These are phyloP conservation scores for Microchrysa polita DNA, from an alignment of 2,888 invertebrate genomes.

Conservation along the genomic window DNA sequence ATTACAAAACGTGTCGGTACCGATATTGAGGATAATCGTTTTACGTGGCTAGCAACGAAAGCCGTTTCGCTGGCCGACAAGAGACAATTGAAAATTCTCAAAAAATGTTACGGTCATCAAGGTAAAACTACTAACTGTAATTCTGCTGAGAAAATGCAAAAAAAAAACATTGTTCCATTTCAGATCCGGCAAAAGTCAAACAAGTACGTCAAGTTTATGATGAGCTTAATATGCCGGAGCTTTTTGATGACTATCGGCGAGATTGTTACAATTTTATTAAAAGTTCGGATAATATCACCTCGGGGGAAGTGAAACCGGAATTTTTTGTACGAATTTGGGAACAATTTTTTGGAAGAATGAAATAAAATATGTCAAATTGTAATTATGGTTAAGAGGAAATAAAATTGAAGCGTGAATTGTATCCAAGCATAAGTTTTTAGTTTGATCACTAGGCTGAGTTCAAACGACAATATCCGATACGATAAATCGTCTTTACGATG, in stretches of 20 bases:
- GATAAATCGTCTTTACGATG: too few relatives aligned
- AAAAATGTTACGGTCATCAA: neutral
- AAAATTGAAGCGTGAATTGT: too few relatives aligned
- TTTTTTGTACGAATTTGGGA: neutral
- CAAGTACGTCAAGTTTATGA: neutral
- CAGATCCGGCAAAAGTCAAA: neutral
- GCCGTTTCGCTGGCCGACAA: neutral
- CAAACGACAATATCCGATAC: too few relatives aligned
- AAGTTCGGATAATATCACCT: neutral
- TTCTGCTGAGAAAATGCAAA: too few relatives aligned
- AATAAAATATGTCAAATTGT: too few relatives aligned
- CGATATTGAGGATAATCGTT: conserved; percentile 8
- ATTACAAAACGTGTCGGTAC: neutral
- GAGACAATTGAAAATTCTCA: neutral
- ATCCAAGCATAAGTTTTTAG: too few relatives aligned
- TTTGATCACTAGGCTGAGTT: too few relatives aligned
- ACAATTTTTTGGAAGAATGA: neutral
- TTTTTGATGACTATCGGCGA: neutral
- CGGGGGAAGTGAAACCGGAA: neutral
- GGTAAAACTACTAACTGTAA: too few relatives aligned
- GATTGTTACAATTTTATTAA: neutral
- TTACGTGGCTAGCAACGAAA: neutral
- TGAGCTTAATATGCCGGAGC: neutral
- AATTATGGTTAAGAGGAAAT: too few relatives aligned
- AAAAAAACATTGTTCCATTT: too few relatives aligned